Evolutionary conservation across 2,113 vertebrate genomes (phyloP).

Genomic region (Odontophorus gujanensis): DNA sequence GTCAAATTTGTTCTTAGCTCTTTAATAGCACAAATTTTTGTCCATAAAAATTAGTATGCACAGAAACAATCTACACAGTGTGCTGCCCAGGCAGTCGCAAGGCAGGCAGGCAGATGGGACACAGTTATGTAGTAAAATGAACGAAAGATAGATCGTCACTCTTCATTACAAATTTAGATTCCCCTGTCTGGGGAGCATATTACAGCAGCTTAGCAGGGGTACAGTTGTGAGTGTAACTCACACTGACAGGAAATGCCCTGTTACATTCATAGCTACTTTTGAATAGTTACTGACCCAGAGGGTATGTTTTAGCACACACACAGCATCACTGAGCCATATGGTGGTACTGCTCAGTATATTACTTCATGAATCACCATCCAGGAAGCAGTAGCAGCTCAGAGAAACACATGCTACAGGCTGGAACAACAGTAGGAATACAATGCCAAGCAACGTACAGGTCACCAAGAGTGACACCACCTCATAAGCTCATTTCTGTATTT

Average conservation of each 20-base stretch:
- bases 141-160: neutral
- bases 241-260: neutral
- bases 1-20: neutral
- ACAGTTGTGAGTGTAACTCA: neutral
- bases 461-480: neutral
- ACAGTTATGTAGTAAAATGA: neutral
- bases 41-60: neutral
- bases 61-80: neutral
- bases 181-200: neutral
- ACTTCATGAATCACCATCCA: neutral
- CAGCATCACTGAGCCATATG: neutral
- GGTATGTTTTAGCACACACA: neutral
- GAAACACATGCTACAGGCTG: neutral
- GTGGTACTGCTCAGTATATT: neutral
- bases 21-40: neutral
- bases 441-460: neutral
- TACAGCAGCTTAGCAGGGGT: neutral
- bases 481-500: neutral
- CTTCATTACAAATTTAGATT: neutral
- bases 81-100: neutral
- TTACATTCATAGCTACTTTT: neutral
- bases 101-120: neutral
- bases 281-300: neutral
- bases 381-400: neutral
- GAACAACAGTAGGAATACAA: neutral